Conservation (phyloP, 2,113 vertebrate genomes). For the Rhegmatorhina hoffmannsi region DNA sequence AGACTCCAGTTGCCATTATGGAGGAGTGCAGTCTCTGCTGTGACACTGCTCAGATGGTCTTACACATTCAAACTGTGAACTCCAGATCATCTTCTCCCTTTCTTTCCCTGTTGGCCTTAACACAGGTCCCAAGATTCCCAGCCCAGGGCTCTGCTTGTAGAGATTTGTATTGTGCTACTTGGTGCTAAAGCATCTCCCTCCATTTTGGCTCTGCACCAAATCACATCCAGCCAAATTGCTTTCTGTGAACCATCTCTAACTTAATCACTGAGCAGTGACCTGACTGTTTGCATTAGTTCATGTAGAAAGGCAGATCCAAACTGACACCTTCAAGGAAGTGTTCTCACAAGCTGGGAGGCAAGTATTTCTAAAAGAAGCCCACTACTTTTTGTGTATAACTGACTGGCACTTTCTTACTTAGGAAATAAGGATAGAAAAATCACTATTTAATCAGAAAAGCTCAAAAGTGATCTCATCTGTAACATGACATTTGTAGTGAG, state of each 20-base stretch:
- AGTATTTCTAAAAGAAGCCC: neutral
- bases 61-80: neutral
- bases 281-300: neutral
- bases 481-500: neutral
- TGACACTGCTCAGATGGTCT: neutral
- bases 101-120: neutral
- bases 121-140: rapidly evolving
- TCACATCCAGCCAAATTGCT: neutral
- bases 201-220: neutral
- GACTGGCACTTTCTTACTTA: neutral
- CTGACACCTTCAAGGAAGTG: neutral
- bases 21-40: neutral
- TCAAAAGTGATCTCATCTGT: neutral
- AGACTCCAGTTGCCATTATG: neutral
- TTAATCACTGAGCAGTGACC: neutral
- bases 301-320: neutral
- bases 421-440: neutral
- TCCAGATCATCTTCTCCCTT: neutral
- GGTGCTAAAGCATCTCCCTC: neutral
- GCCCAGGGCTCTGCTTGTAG: neutral
- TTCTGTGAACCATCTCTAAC: neutral
- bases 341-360: neutral
- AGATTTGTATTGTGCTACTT: neutral
- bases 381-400: neutral
- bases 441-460: neutral